Evolutionary conservation across 2,888 invertebrate species (phyloP).

Genomic region (Xylophagus ater): DNA sequence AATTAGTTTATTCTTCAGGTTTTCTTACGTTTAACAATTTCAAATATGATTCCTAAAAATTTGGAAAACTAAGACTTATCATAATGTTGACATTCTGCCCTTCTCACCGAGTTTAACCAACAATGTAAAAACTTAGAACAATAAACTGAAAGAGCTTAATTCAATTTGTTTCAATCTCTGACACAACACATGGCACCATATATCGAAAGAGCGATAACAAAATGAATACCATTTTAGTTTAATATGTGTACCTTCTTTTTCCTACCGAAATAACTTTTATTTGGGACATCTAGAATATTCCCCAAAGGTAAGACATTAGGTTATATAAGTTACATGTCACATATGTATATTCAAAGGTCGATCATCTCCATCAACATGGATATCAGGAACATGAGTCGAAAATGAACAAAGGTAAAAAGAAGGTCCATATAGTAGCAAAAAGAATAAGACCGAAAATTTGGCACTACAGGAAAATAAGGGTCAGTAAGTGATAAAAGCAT

Average conservation of each 20-base stretch:
- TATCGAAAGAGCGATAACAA: background rate
- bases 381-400: too few species aligned
- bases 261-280: background rate
- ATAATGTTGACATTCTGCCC: too few species aligned
- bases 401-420: slow-evolving; percentile 5
- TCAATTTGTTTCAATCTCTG: slow-evolving; percentile 16
- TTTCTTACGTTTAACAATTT: too few species aligned
- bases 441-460: too few species aligned
- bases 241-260: background rate
- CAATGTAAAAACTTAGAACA: too few species aligned
- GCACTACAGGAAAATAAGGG: slow-evolving; percentile 12
- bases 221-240: too few species aligned
- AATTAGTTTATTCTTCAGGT: too few species aligned
- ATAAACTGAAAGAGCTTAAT: slow-evolving; percentile 16
- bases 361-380: slow-evolving; percentile 7
- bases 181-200: slow-evolving; percentile 10
- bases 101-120: too few species aligned
- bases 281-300: background rate
- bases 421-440: slow-evolving; percentile 7
- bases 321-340: too few species aligned
- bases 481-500: slow-evolving; percentile 14
- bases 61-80: too few species aligned
- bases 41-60: too few species aligned
- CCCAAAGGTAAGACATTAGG: slow-evolving; percentile 10
- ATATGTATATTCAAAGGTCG: slow-evolving; percentile 3